Percentiles rank a stretch among this genome's conserved stretches.
Evolutionary conservation across 2,797 vertebrate species (phyloP).

Genomic region (Adelosebastes latens): DNA sequence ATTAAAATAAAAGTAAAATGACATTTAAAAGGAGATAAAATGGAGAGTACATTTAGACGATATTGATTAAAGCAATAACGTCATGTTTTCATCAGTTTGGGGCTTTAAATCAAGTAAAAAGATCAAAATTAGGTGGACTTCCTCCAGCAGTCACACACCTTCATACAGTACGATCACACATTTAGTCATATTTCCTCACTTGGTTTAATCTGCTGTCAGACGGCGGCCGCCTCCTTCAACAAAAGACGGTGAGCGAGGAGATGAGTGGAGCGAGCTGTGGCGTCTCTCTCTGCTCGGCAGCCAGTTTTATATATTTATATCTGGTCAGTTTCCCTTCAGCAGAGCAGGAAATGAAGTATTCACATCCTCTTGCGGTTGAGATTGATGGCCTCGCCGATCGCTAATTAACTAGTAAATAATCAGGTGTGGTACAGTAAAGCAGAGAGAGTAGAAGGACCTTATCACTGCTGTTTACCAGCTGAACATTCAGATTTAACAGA

Average conservation of each 20-base stretch:
- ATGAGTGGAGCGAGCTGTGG: constrained; percentile 8
- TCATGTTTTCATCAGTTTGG: background rate
- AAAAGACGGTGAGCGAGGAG: constrained; percentile 12
- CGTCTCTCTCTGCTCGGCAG: background rate
- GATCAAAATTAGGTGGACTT: background rate
- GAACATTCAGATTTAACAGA: background rate
- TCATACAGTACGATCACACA: background rate
- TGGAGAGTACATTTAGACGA: background rate
- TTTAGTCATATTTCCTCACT: background rate
- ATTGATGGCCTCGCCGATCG: constrained; percentile 1
- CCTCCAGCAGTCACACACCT: too few species aligned
- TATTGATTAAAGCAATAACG: background rate
- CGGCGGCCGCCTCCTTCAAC: background rate
- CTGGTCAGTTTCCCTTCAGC: constrained; percentile 29
- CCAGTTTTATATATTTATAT: constrained; percentile 28
- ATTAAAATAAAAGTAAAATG: background rate
- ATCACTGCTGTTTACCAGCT: background rate
- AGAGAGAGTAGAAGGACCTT: background rate
- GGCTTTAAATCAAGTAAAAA: background rate
- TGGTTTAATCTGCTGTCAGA: constrained; percentile 2
- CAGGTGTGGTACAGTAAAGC: background rate
- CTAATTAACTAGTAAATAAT: constrained; percentile 40
- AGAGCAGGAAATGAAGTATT: constrained; percentile 45
- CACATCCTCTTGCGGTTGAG: constrained; percentile 26
- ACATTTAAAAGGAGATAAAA: background rate